Percentiles rank a stretch among this genome's conserved stretches.
Evolutionary conservation across 1,140 invertebrate species (phyloP).

Genomic region (Holcopasites calliopsidis): DNA sequence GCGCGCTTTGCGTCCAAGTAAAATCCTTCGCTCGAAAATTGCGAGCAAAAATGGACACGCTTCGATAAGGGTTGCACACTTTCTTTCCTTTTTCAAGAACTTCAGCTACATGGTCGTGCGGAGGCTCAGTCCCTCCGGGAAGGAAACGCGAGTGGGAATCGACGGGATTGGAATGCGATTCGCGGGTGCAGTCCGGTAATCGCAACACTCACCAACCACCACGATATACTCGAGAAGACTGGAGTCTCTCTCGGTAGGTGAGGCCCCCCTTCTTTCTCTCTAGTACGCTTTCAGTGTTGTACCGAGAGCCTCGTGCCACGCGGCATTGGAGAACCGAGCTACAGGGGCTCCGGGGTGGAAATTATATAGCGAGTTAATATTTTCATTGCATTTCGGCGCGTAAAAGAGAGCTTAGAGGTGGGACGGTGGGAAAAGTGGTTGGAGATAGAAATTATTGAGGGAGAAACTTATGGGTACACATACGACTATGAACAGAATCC

Average conservation of each 20-base stretch:
- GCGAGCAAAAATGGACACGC: not conserved
- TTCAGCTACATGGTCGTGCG: not conserved
- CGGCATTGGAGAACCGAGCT: not conserved
- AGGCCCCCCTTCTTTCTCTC: slow-evolving; percentile 64
- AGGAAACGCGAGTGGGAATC: slow-evolving; percentile 27
- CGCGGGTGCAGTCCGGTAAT: slow-evolving; percentile 63
- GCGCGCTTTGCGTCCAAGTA: too few relatives aligned
- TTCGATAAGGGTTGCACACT: too few relatives aligned
- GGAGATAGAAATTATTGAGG: too few relatives aligned
- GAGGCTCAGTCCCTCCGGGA: too few relatives aligned
- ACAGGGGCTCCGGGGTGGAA: not conserved
- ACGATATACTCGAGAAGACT: slow-evolving; percentile 73
- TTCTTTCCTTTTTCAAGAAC: not conserved
- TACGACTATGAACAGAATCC: too few relatives aligned
- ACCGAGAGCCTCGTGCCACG: slow-evolving; percentile 1
- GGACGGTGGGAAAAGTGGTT: too few relatives aligned
- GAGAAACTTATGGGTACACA: too few relatives aligned
- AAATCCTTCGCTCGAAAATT: too few relatives aligned
- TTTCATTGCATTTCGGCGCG: too few relatives aligned
- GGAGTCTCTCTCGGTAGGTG: slow-evolving; percentile 72
- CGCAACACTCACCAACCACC: slow-evolving; percentile 64
- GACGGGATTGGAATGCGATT: slow-evolving; percentile 58
- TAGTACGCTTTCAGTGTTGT: slow-evolving; percentile 57
- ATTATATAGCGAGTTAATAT: too few relatives aligned
- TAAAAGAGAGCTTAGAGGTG: too few relatives aligned